phyloP scores from a whole-genome alignment of 2,113 vertebrate species.

The Pterocles burchelli region DNA sequence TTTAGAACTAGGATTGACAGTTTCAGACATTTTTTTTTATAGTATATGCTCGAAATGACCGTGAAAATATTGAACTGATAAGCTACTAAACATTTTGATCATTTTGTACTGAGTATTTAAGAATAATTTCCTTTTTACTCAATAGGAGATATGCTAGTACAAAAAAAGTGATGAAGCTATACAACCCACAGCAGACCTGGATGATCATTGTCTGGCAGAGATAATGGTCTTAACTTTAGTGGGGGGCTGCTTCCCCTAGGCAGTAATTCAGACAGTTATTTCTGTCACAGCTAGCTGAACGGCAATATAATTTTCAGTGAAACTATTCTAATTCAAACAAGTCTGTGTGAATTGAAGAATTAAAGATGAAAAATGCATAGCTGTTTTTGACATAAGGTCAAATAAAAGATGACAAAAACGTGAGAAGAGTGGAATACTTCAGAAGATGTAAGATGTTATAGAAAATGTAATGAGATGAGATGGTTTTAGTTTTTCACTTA shows the following conservation, averaged over 20 bases:
- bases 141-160: background rate
- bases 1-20: background rate
- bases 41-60: background rate
- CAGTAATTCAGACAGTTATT: conserved; percentile 35
- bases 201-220: conserved; percentile 27
- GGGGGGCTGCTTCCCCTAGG: conserved; percentile 15
- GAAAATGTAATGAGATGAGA: background rate
- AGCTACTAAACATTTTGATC: background rate
- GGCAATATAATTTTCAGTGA: background rate
- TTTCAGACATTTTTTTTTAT: background rate
- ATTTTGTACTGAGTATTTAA: background rate
- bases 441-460: background rate
- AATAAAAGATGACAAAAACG: background rate
- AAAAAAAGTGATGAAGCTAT: background rate
- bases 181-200: conserved; percentile 10
- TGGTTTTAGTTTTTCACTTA: background rate
- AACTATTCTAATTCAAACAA: conserved; percentile 15
- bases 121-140: conserved; percentile 4
- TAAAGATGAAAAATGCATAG: background rate
- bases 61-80: background rate
- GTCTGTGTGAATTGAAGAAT: background rate
- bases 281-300: conserved; percentile 28
- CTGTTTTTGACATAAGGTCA: background rate
- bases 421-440: background rate
- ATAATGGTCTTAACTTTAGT: conserved; percentile 11